A percentile compares a stretch with the other conserved stretches of the same genome.
These are phyloP conservation scores for Megamerina dolium DNA, from an alignment of 2,888 invertebrate genomes.

Conservation along the genomic window DNA sequence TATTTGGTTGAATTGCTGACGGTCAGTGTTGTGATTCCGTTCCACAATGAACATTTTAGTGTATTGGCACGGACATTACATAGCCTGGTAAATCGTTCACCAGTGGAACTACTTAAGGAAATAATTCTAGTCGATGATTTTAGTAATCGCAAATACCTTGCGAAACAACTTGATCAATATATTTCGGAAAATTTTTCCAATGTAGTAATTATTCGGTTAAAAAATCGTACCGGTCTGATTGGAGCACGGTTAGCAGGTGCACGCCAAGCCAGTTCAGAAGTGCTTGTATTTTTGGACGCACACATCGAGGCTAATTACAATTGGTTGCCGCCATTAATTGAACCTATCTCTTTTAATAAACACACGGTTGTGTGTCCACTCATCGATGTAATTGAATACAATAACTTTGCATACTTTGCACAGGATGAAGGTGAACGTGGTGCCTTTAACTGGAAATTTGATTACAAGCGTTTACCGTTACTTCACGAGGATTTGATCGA, in stretches of 20 bases:
- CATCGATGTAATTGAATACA: conserved; percentile 90
- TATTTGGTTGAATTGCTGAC: conserved; percentile 54
- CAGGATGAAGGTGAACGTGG: conserved; percentile 93
- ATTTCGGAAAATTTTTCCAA: conserved; percentile 65
- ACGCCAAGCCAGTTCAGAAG: conserved; percentile 67
- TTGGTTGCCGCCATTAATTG: conserved; percentile 87
- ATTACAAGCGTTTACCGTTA: conserved; percentile 88
- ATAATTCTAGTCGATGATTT: conserved; percentile 85
- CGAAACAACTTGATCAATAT: conserved; percentile 68
- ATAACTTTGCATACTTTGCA: conserved; percentile 86
- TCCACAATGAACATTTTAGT: conserved; percentile 90
- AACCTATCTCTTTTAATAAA: conserved; percentile 80
- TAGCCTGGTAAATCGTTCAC: conserved; percentile 80
- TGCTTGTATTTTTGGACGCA: conserved; percentile 83
- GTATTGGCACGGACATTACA: conserved; percentile 74
- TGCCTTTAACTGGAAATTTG: conserved; percentile 97
- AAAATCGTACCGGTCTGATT: conserved; percentile 75
- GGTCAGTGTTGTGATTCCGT: conserved; percentile 85
- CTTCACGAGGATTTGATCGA: conserved; percentile 40
- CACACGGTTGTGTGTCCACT: conserved; percentile 90
- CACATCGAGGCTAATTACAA: conserved; percentile 88
- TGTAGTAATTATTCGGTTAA: conserved; percentile 69
- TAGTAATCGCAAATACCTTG: conserved; percentile 71
- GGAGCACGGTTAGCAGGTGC: conserved; percentile 84
- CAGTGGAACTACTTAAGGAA: conserved; percentile 75